A percentile compares a stretch with the other conserved stretches of the same genome.
Evolutionary conservation across 2,888 invertebrate species (phyloP).

Genomic region (Rapana venosa): DNA sequence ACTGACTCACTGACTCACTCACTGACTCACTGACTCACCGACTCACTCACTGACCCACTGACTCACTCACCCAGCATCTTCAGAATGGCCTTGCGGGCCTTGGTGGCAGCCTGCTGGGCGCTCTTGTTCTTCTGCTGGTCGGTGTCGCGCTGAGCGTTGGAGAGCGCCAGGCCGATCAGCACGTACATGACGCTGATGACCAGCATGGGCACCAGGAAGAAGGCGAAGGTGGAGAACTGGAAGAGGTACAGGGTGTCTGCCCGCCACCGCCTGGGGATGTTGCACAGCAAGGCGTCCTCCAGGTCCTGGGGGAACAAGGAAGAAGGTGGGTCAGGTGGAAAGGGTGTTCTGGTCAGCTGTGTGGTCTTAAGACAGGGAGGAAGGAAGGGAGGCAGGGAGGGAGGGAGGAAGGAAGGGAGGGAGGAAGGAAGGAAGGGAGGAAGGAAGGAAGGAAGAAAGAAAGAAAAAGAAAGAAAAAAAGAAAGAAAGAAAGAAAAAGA

Average conservation of each 20-base stretch:
- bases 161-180: conserved; percentile 71
- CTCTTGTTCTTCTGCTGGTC: conserved; percentile 53
- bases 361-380: no score
- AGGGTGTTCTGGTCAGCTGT: no score
- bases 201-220: conserved; percentile 87
- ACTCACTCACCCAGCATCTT: conserved; percentile 74
- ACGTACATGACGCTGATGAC: conserved; percentile 88
- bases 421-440: no score
- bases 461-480: no score
- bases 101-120: conserved; percentile 50
- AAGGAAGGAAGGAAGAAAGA: no score
- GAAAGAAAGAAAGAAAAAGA: no score
- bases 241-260: conserved; percentile 80
- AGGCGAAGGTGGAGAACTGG: conserved; percentile 89
- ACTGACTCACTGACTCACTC: no score
- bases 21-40: no score
- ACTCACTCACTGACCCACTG: no score
- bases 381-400: no score
- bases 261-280: conserved; percentile 65
- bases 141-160: conserved; percentile 49
- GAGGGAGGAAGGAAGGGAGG: no score
- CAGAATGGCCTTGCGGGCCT: conserved; percentile 67
- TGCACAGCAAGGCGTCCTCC: conserved; percentile 70
- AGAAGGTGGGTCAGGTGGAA: no score
- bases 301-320: conserved; percentile 50